Conservation (phyloP, 1,140 invertebrate species). For the Metopolophium dirhodum region DNA sequence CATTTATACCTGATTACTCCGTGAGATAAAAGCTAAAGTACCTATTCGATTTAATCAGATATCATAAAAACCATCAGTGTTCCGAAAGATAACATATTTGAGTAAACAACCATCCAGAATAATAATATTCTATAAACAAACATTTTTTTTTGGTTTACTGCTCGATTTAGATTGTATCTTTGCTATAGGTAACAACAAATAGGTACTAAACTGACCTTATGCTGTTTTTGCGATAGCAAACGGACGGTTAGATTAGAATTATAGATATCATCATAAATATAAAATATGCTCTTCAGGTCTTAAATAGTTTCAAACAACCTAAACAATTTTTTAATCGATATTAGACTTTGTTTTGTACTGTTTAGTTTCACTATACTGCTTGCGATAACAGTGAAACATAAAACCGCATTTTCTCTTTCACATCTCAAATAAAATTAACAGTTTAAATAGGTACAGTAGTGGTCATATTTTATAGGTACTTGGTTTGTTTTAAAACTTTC, state of each 20-base stretch:
- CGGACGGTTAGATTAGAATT: background rate
- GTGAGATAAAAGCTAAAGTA: background rate
- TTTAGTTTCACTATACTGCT: background rate
- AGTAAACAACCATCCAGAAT: background rate
- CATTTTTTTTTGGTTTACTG: background rate
- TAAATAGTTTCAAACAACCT: background rate
- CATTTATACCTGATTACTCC: background rate
- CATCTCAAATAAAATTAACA: background rate
- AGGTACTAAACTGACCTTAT: background rate
- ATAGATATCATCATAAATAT: background rate
- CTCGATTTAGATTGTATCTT: constrained; percentile 1
- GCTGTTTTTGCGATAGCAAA: background rate
- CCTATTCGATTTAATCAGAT: background rate
- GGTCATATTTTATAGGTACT: background rate
- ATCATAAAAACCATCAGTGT: background rate
- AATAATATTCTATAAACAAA: background rate
- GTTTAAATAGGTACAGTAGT: background rate
- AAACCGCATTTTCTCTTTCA: constrained; percentile 22
- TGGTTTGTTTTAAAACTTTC: constrained; percentile 3
- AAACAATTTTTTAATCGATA: background rate
- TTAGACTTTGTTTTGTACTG: background rate
- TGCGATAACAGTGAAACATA: background rate
- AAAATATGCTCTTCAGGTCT: background rate
- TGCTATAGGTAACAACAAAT: background rate
- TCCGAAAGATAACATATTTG: background rate